These are phyloP conservation scores for Myiothlypis chrysogaster DNA, from an alignment of 2,797 vertebrate genomes.

Conservation along the genomic window DNA sequence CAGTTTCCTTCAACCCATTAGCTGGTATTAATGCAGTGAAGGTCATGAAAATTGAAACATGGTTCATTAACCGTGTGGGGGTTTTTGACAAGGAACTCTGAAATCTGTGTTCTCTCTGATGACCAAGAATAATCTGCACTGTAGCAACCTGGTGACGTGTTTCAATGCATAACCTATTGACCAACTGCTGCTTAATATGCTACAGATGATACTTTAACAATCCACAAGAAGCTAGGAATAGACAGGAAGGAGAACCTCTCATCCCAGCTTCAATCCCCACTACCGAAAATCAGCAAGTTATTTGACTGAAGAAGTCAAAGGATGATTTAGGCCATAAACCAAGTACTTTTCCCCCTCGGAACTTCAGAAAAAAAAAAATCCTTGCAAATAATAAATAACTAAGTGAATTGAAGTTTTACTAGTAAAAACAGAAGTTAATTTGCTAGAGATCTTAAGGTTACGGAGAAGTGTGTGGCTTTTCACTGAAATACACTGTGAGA, in stretches of 20 bases:
- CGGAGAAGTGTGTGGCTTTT: background rate
- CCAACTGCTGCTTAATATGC: constrained; percentile 34
- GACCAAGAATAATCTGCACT: background rate
- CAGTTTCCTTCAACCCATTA: background rate
- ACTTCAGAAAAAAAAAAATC: background rate
- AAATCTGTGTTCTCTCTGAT: background rate
- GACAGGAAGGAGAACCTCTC: background rate
- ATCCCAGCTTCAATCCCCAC: background rate
- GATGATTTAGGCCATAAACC: background rate
- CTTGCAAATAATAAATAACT: background rate
- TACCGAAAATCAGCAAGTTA: background rate
- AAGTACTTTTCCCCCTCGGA: background rate
- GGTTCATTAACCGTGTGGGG: background rate
- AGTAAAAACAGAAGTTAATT: background rate
- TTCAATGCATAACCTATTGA: constrained; percentile 14
- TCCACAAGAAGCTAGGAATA: background rate
- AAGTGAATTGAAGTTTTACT: background rate
- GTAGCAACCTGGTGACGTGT: background rate
- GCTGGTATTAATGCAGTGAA: background rate
- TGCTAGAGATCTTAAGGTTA: background rate
- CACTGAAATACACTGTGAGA: background rate
- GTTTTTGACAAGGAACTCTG: background rate
- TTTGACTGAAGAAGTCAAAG: background rate
- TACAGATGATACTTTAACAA: background rate
- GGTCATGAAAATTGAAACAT: background rate